Base-by-base conservation (phyloP, 2,888 invertebrate genomes). In the Phalangium opilio region DNA sequence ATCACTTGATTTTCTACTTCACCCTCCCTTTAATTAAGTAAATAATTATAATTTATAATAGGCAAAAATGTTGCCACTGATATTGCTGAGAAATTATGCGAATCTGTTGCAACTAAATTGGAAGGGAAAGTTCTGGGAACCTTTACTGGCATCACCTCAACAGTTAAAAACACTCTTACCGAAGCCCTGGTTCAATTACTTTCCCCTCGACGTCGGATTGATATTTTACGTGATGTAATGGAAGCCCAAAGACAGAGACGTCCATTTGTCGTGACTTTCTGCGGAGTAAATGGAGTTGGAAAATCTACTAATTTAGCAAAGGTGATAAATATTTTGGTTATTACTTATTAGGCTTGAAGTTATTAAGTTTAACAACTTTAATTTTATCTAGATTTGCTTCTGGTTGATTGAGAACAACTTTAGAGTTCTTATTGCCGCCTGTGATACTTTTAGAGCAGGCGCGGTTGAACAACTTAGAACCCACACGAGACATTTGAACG, bases 241-340 rank as follows among this genome's bases (percentile, higher is more conserved):
- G 93, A 96, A 61, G 84, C 91, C 1, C 60, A 65, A 42, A 75
- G 78, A 44, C 74, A 78, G 55, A 74, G 75, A n/a, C 73, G 80
- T n/a, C 95, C 98, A 0, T 99, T 87, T 64, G 81, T 89, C 8
- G 84, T 96, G 73, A 76, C 89, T 0, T 99, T 99, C 64, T 99
- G 98, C 68, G 98, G 98, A 50, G 98, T 89, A 2, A 98, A 99
- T 67, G 98, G 98, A 14, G 98, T 98, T 0, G 98, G 98, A 45
- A 98, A 98, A 63, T 95, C 93, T 0, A 98, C 98, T 2, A 98
- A 99, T 71, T 71, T 98, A 45, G 96, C 98, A 0, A 98, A 99
- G 68, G 75, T 76, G 55, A 27, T 34, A 27, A 27, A 27, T 27
- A n/a, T 44, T 44, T 32, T 45, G 32, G 33, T 34, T 27, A 3